Evolutionary conservation across 2,888 invertebrate species (phyloP).

Genomic region (Epinotia bilunana): DNA sequence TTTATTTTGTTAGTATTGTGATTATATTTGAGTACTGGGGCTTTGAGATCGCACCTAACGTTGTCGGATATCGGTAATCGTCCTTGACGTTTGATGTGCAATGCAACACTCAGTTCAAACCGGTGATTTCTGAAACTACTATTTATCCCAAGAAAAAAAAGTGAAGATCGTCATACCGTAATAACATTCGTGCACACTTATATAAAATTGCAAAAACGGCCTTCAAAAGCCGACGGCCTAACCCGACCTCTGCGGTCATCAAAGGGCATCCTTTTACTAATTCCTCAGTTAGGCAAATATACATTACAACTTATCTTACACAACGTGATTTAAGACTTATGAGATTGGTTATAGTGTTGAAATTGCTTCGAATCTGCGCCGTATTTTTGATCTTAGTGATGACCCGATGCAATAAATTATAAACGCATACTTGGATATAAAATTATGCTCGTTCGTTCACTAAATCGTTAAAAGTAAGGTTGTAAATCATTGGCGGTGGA

Average conservation of each 20-base stretch:
- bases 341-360: neutral
- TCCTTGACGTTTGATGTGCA: neutral
- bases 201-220: slow-evolving; percentile 12
- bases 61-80: neutral
- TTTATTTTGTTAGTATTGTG: too few relatives aligned
- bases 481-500: slow-evolving; percentile 7
- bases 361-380: neutral
- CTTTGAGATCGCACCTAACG: too few relatives aligned
- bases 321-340: neutral
- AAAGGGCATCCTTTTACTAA: slow-evolving; percentile 26
- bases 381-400: slow-evolving; percentile 6
- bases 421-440: slow-evolving; percentile 16
- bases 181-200: neutral
- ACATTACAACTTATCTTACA: neutral
- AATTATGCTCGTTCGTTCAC: slow-evolving; percentile 13
- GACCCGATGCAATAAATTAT: slow-evolving; percentile 20
- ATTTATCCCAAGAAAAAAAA: neutral
- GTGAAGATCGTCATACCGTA: neutral
- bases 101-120: too few relatives aligned
- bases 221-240: slow-evolving; percentile 14
- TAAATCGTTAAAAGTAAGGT: neutral
- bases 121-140: neutral
- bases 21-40: too few relatives aligned
- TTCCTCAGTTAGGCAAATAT: neutral
- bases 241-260: slow-evolving; percentile 22